phyloP scores from a whole-genome alignment of 53 echinoderm and acorn worm species.

The Paelopatides confundens region DNA sequence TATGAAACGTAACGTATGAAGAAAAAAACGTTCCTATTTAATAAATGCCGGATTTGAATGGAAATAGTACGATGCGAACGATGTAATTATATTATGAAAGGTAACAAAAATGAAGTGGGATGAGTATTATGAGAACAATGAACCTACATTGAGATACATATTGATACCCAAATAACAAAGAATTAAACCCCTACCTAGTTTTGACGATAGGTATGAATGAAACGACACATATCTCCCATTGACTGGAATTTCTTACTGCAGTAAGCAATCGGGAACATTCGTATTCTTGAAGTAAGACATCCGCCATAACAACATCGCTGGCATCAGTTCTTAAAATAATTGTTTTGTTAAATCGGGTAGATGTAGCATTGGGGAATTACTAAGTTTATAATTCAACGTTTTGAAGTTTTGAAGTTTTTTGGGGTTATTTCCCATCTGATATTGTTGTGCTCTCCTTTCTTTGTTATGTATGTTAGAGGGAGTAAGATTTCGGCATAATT shows the following conservation, averaged over 20 bases:
- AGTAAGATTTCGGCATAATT: slow-evolving; percentile 32
- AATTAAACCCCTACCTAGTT: too few relatives aligned
- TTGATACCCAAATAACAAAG: too few relatives aligned
- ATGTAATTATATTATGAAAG: too few relatives aligned
- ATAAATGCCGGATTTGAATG: too few relatives aligned
- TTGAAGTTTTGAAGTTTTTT: slow-evolving; percentile 45
- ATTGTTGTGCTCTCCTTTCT: slow-evolving; percentile 52
- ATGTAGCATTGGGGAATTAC: slow-evolving; percentile 50
- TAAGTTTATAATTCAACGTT: slow-evolving; percentile 52
- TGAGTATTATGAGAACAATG: too few relatives aligned
- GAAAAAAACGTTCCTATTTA: too few relatives aligned
- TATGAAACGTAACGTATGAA: too few relatives aligned
- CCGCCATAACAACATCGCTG: slow-evolving; percentile 56
- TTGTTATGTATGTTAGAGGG: slow-evolving; percentile 24
- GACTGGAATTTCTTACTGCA: slow-evolving; percentile 45
- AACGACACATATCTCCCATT: too few relatives aligned
- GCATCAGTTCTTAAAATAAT: slow-evolving; percentile 60
- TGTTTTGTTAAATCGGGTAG: slow-evolving; percentile 41
- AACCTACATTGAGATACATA: too few relatives aligned
- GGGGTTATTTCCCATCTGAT: slow-evolving; percentile 47
- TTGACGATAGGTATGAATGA: too few relatives aligned
- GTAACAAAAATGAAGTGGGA: too few relatives aligned
- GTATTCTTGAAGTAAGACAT: slow-evolving; percentile 57
- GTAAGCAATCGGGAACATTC: slow-evolving; percentile 63
- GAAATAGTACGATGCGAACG: too few relatives aligned